Conservation (phyloP, 2,797 vertebrate species). For the Cossypha dichroa region DNA sequence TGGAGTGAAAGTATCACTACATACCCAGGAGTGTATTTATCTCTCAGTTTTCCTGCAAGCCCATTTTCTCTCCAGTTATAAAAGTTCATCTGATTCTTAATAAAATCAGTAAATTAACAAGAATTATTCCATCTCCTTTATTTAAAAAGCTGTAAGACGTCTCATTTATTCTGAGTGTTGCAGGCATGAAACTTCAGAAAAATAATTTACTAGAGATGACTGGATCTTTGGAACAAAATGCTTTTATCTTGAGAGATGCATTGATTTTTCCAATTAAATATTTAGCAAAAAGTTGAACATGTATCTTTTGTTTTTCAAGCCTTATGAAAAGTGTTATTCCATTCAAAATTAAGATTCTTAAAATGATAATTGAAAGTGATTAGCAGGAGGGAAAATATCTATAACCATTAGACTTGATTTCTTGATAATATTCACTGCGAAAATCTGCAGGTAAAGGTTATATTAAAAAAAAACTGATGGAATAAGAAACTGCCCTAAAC, state of each 20-base stretch:
- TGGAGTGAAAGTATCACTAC: neutral
- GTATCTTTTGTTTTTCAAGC: neutral
- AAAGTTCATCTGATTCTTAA: neutral
- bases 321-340: neutral
- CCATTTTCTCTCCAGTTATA: neutral
- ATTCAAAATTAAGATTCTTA: neutral
- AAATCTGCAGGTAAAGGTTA: neutral
- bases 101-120: constrained; percentile 24
- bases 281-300: neutral
- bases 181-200: constrained; percentile 1
- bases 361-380: neutral
- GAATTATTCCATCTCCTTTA: constrained; percentile 16
- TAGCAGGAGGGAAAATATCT: neutral
- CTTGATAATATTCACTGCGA: neutral
- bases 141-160: constrained; percentile 19
- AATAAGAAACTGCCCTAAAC: neutral
- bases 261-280: constrained; percentile 23
- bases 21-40: neutral
- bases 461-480: neutral
- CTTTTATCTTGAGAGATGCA: neutral
- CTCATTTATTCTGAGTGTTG: constrained; percentile 10
- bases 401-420: neutral
- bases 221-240: neutral
- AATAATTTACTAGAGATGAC: neutral
- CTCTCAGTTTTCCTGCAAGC: neutral